Evolutionary conservation across 2,888 invertebrate genomes (phyloP), one percentile per base, ranked within the genome.

Genomic region (Agrochola litura): DNA sequence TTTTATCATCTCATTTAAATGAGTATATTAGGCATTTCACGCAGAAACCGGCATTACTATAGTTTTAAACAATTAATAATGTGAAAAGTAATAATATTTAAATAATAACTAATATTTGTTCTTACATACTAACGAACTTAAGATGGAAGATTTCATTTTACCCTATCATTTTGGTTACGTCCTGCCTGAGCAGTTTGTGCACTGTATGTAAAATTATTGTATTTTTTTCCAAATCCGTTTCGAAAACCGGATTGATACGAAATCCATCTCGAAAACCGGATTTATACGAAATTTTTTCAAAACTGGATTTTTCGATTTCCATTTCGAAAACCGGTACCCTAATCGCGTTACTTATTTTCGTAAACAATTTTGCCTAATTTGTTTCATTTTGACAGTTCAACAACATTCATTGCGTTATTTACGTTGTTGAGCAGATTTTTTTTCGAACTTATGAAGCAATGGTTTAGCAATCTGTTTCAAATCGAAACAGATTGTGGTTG

Each of bases 121-220:
- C 90, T 93, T 94, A 93, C 90, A 87, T 91, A 91, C 92, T 95
- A 94, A 92, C 86, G 90, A 95, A 95, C 90, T 87, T 92, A 92
- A 87, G 82, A 91, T 94, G 94, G 94, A 95, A 95, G 94, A 93
- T 91, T 84, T 88, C 77, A 82, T 90, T 89, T 90, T 91, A 90
- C 75, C 88, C 92, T 92, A 93, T 85, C 78, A 80, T 91, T 95
- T 95, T 94, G 93, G 95, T 94, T 94, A 90, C 70, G 79, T 84
- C 69, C 90, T 88, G 90, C 89, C 79, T 65, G 65, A 69, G 92
- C 90, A 91, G 89, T 93, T 95, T 95, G 95, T 94, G 95, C 95
- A 92, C 90, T 86, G 86, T 90, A 81, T 71, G 77, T 85, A 61
- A 75, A 65, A 61, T 73, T 86, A 76, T 60, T 79, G n/a, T 82